Conservation (phyloP, 2,888 invertebrate genomes). For the Philaethria dido region DNA sequence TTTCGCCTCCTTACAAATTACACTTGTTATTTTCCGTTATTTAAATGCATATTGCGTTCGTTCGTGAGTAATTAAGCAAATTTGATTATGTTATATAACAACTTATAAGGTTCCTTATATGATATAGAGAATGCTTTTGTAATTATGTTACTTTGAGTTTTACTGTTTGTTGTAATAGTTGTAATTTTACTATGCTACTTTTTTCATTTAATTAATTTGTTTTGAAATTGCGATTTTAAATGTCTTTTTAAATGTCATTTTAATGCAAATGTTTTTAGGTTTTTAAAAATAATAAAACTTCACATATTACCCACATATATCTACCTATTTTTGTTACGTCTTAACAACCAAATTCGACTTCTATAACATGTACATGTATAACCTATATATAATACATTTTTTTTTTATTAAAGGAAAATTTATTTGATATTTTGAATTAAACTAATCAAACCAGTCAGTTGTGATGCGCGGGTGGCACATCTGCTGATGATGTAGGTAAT, state of each 20-base stretch:
- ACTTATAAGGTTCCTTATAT: neutral
- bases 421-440: constrained; percentile 15
- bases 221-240: too few relatives aligned
- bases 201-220: too few relatives aligned
- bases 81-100: constrained; percentile 22
- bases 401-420: constrained; percentile 19
- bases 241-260: too few relatives aligned
- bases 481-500: constrained; percentile 64
- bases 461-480: constrained; percentile 61
- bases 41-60: constrained; percentile 34
- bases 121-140: too few relatives aligned
- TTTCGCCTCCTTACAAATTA: constrained; percentile 33
- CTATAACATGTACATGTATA: neutral
- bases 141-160: too few relatives aligned
- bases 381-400: neutral
- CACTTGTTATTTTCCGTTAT: constrained; percentile 31
- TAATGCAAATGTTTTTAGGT: too few relatives aligned
- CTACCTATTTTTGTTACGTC: too few relatives aligned
- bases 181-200: too few relatives aligned
- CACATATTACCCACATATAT: too few relatives aligned
- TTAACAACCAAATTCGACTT: neutral
- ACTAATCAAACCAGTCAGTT: constrained; percentile 36
- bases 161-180: too few relatives aligned
- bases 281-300: too few relatives aligned
- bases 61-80: constrained; percentile 12